These are phyloP conservation scores for Ectemnius cavifrons DNA, from an alignment of 2,888 invertebrate genomes.

Conservation along the genomic window DNA sequence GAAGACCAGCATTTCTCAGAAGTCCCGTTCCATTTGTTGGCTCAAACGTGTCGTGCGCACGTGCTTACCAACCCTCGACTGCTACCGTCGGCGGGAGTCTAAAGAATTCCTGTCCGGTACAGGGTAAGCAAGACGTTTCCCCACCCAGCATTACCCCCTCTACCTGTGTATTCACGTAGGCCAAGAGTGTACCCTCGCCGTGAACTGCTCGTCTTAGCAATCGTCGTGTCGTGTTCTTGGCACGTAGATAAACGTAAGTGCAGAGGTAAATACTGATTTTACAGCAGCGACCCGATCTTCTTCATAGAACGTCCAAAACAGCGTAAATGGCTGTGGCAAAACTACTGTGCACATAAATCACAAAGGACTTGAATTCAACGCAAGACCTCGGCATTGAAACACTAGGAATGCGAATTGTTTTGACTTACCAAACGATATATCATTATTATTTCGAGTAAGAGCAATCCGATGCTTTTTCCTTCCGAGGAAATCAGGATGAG, in stretches of 20 bases:
- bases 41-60: conserved; percentile 49
- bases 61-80: conserved; percentile 37
- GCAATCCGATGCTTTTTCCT: too few species aligned
- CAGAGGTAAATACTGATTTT: conserved; percentile 58
- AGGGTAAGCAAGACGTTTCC: conserved; percentile 17
- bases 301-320: conserved; percentile 48
- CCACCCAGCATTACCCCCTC: conserved; percentile 4
- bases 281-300: conserved; percentile 44
- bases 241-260: conserved; percentile 51
- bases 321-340: neutral
- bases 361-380: conserved; percentile 9
- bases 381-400: conserved; percentile 11
- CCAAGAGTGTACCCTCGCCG: conserved; percentile 11
- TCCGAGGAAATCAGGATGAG: neutral
- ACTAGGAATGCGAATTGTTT: conserved; percentile 4
- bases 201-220: conserved; percentile 28
- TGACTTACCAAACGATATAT: too few species aligned
- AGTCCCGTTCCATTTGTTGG: conserved; percentile 8
- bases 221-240: conserved; percentile 27
- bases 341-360: conserved; percentile 23
- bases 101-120: conserved; percentile 45
- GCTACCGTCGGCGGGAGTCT: conserved; percentile 15
- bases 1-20: conserved; percentile 10
- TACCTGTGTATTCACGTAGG: conserved; percentile 18
- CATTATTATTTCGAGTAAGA: too few species aligned